Evolutionary conservation across 1,140 invertebrate genomes (phyloP), one percentile per base, ranked within the genome.

Genomic region (Phymorhynchus buccinoides): DNA sequence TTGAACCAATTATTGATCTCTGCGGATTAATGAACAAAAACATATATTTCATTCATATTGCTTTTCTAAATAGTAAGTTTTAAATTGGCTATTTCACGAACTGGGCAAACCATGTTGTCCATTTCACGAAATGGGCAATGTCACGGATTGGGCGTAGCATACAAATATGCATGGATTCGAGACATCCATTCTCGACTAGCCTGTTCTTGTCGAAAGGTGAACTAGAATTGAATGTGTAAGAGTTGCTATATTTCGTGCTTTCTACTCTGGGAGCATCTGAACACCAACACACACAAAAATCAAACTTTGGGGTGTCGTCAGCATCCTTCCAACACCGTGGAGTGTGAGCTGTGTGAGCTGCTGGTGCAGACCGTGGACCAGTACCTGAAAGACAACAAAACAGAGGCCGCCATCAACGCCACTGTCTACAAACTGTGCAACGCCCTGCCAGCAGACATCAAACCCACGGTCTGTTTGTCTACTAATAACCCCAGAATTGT

Each of bases 331-430:
- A 37, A 75, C 14, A 80, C 71, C 37, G 44, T 44, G 4, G 68
- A 44, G 37, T 86, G 86, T 75, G 83, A 84, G 66, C 42, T 86
- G 66, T 86, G 86, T 81, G 86, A 86, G 83, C 80, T 86, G 39
- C 35, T 86, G 9, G 41, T 86, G n/a, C 77, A 86, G 27, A 73
- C 66, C 27, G 22, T 84, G 14, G 86, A 86, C 77, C 44, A 80
- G 62, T 86, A 84, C 68, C 35, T 86, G 39, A 52, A 86, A 41
- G 75, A 84, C 42, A 86, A 86, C 77, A 84, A 84, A 35, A 56
- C 83, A 2, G 83, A 84, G 48, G 78, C 82, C 44, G 86, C 83
- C 86, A 84, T 86, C 77, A 86, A 86, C 71, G 77, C 75, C 30
- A 86, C 86, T 16, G 37, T 86, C 44, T 84, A 84, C 77, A 84